phyloP scores from a whole-genome alignment of 2,113 vertebrate species.

The Patagioenas fasciata region DNA sequence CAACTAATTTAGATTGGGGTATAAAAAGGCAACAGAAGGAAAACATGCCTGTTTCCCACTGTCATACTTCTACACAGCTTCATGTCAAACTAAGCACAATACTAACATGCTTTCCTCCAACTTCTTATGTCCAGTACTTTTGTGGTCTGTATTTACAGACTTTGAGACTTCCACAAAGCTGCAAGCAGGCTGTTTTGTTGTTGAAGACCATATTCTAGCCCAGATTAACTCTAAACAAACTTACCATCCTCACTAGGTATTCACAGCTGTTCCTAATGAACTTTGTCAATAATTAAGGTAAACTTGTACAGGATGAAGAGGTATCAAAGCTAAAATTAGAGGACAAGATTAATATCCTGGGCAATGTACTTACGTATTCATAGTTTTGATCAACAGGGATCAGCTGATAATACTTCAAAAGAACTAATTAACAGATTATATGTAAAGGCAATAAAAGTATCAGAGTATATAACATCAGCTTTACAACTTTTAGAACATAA shows the following conservation, averaged over 20 bases:
- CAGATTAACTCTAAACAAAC: background rate
- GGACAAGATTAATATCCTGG: background rate
- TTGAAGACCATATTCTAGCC: background rate
- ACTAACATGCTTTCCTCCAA: background rate
- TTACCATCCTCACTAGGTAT: background rate
- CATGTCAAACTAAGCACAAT: background rate
- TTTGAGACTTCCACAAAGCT: background rate
- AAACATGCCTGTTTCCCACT: background rate
- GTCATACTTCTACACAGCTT: background rate
- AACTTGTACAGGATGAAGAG: background rate
- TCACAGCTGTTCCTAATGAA: background rate
- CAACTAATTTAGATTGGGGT: background rate
- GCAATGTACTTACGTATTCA: background rate
- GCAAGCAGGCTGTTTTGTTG: background rate
- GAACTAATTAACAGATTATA: background rate
- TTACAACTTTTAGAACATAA: background rate
- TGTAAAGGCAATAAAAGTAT: background rate
- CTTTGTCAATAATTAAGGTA: background rate
- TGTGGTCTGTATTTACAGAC: background rate
- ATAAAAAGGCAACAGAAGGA: background rate
- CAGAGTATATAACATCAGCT: background rate
- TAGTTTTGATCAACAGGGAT: background rate
- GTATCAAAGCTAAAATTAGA: background rate
- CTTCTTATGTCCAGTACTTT: background rate
- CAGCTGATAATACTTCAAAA: background rate